These are phyloP conservation scores for Pseudorhombus dupliciocellatus DNA, from an alignment of 2,113 vertebrate species.

Conservation along the genomic window DNA sequence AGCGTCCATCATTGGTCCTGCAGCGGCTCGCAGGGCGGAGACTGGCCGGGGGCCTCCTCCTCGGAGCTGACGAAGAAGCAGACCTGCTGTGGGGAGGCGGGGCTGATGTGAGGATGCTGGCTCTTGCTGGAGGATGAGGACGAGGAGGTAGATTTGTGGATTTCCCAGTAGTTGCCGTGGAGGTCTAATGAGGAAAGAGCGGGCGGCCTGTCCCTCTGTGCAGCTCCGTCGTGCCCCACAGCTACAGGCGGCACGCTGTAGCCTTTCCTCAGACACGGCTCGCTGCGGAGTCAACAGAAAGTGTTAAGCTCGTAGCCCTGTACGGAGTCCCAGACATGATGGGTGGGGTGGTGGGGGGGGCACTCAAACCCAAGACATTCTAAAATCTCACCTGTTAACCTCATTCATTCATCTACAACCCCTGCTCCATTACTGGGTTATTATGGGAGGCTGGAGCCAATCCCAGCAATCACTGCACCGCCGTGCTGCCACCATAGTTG, in stretches of 20 bases:
- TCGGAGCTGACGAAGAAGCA: conserved; percentile 68
- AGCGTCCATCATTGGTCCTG: neutral
- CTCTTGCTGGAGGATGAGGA: neutral
- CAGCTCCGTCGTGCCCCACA: conserved; percentile 42
- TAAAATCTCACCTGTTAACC: too few species aligned
- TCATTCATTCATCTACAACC: too few species aligned
- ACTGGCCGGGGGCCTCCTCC: conserved; percentile 29
- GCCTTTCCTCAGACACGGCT: conserved; percentile 77
- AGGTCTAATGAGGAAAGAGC: conserved; percentile 78
- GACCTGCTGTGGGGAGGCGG: conserved; percentile 50
- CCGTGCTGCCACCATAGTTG: too few species aligned
- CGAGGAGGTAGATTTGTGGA: conserved; percentile 43
- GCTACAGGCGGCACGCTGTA: conserved; percentile 66
- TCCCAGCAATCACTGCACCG: too few species aligned
- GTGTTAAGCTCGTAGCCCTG: neutral
- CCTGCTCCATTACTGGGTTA: too few species aligned
- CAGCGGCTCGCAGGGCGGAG: neutral
- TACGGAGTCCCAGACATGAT: too few species aligned
- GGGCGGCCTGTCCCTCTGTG: conserved; percentile 47
- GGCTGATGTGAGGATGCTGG: neutral
- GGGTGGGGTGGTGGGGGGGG: too few species aligned
- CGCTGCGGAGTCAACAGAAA: conserved; percentile 37
- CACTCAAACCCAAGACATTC: too few species aligned
- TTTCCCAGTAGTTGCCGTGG: conserved; percentile 81
- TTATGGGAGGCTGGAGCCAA: too few species aligned